phyloP scores from a whole-genome alignment of 2,888 invertebrate genomes.

The Caenorhabditis macrosperma region DNA sequence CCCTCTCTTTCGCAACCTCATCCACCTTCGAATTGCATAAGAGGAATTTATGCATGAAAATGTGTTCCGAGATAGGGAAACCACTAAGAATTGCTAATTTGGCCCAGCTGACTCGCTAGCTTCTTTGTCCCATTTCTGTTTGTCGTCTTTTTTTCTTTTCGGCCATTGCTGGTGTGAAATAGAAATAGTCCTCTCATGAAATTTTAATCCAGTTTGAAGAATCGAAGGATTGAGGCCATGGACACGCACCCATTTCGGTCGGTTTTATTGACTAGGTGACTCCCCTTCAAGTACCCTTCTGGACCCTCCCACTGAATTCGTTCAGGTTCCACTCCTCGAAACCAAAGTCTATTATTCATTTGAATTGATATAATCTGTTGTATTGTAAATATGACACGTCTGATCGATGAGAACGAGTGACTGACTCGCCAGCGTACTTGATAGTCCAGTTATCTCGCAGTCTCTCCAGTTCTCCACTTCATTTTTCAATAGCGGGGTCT shows the following conservation, averaged over 20 bases:
- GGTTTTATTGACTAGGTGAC: conserved; percentile 38
- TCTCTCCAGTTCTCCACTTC: not conserved
- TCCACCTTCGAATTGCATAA: conserved; percentile 17
- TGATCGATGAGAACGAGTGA: conserved; percentile 27
- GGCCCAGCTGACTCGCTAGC: conserved; percentile 25
- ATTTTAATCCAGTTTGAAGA: conserved; percentile 56
- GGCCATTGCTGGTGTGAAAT: conserved; percentile 4
- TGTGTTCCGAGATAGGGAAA: conserved; percentile 29
- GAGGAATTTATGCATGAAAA: conserved; percentile 46
- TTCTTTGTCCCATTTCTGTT: conserved; percentile 1
- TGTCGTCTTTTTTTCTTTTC: conserved; percentile 9
- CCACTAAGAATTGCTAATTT: conserved; percentile 46
- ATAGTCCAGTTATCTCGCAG: conserved; percentile 41
- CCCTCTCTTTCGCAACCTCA: not conserved
- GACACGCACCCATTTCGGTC: conserved; percentile 11
- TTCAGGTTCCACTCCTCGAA: not conserved
- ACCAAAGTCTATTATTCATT: conserved; percentile 10
- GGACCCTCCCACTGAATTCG: not conserved
- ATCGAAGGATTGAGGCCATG: conserved; percentile 39
- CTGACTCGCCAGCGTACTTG: conserved; percentile 17
- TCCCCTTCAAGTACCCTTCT: not conserved
- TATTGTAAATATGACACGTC: conserved; percentile 49
- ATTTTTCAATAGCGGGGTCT: conserved; percentile 24
- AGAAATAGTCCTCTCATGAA: conserved; percentile 21
- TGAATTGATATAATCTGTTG: conserved; percentile 3